These are phyloP conservation scores for Drosophila baimaii DNA, from an alignment of 1,140 invertebrate genomes.

Conservation along the genomic window DNA sequence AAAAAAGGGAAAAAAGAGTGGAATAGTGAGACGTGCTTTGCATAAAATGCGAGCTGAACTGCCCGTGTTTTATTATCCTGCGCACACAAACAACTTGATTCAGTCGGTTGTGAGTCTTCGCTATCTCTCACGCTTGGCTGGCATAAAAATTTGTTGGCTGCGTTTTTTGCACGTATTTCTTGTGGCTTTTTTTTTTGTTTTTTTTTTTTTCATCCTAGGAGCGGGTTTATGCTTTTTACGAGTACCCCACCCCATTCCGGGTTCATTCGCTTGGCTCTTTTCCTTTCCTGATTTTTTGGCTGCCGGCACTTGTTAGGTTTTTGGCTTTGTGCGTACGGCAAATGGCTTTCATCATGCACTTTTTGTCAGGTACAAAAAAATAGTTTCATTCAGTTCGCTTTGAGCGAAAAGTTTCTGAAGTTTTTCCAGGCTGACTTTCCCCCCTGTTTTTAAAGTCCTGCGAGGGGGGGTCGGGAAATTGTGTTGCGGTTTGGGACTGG, in stretches of 20 bases:
- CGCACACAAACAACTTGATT: slow-evolving; percentile 39
- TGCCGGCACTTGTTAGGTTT: slow-evolving; percentile 49
- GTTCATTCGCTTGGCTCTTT: slow-evolving; percentile 53
- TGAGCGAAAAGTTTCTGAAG: slow-evolving; percentile 21
- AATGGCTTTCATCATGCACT: slow-evolving; percentile 29
- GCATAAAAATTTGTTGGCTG: slow-evolving; percentile 60
- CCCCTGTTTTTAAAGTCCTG: neutral
- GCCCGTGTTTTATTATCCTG: slow-evolving; percentile 41
- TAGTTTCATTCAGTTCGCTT: slow-evolving; percentile 30
- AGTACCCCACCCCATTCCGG: slow-evolving; percentile 22
- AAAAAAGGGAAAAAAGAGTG: slow-evolving; percentile 19
- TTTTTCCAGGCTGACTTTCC: neutral
- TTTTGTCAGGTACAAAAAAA: slow-evolving; percentile 53
- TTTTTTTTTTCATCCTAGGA: slow-evolving; percentile 10
- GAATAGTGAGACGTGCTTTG: slow-evolving; percentile 66
- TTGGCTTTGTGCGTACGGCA: slow-evolving; percentile 25
- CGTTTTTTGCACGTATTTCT: slow-evolving; percentile 42
- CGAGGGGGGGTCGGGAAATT: neutral
- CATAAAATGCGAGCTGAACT: slow-evolving; percentile 44
- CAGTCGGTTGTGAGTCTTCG: slow-evolving; percentile 33
- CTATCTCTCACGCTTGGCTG: slow-evolving; percentile 70
- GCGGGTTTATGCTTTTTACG: slow-evolving; percentile 21
- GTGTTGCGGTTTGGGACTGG: neutral
- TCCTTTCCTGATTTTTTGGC: slow-evolving; percentile 18
- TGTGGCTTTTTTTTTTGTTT: neutral